Base-by-base conservation (phyloP, 2,113 vertebrate genomes). In the Oryzias melastigma region DNA sequence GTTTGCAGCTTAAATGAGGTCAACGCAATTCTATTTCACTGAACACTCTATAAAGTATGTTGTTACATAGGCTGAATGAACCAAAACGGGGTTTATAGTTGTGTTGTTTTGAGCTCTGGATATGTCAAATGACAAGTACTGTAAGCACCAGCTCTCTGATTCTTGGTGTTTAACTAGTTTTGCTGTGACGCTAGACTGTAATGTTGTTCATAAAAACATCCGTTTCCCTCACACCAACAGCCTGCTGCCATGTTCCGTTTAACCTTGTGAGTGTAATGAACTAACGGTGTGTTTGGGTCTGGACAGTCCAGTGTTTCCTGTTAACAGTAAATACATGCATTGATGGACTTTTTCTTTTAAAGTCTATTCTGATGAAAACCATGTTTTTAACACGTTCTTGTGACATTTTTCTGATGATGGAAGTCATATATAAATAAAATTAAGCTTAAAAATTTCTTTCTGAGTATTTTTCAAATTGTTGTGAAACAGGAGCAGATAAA, bases 161-260 rank as follows among this genome's bases (percentile, higher is more conserved):
- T 35, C 35, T 35, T 35, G 35, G 10, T 12, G 10, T 35, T 35
- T 8, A 35, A 35, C 35, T 35, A 35, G 10, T 35, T 35, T 35
- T 35, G 7, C 8, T 35, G 10, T 35, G 10, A 35, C 7, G 29
- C 7, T 35, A 35, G 7, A 12, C 35, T 0, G 35, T 35, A 35
- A 80, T 65, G 77, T 67, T 65, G 64, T 19, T 67, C 71, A 55
- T 35, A 77, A 75, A 77, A 63, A 58, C 64, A 71, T 58, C 72
- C 59, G 50, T 70, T 61, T 72, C 75, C 62, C 25, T 61, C 54
- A 35, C 35, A 24, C 29, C 35, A n/a, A 50, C 62, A 53, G 40
- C 43, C 17, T n/a, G 16, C 24, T 62, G 57, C 54, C 57, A 43
- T 57, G 7, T 44, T 57, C 24, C 61, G 50, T 51, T 65, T 58